Evolutionary conservation across 2,888 invertebrate species (phyloP), one percentile per base, ranked within the genome.

Genomic region (Alentia gelatinosa): DNA sequence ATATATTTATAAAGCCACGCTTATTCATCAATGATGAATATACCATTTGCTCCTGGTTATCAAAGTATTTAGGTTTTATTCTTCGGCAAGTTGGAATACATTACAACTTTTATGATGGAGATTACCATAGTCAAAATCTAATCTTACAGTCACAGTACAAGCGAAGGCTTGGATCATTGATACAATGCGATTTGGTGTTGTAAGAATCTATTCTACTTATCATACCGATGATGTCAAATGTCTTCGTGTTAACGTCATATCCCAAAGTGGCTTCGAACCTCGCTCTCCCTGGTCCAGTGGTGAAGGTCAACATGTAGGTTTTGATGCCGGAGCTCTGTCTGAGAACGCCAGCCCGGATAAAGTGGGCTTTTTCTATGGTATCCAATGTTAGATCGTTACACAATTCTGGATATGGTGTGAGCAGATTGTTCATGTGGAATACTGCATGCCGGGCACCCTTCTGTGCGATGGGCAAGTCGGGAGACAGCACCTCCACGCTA

Each of bases 181-280:
- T 42, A 35, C 83, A 83, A 26, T 83, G 7, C 23, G 83, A 83
- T 39, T 83, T 39, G 12, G 19, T 35, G 19, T 30, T 23, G 35
- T 83, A 83, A 37, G 40, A 42, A 19, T 83, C 42, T n/a, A 83
- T 33, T 39, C 83, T 39, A 35, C 83, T 83, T 23, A 83, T 35
- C 4, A 26, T 37, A 26, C 83, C 83, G 23, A 30, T 35, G 42
- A 83, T 39, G 12, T 39, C 39, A 83, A n/a, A 83, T 26, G 15
- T 40, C 42, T 83, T 83, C 15, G 83, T 35, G 42, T 39, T 40
- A n/a, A 40, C 83, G 83, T 83, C 83, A 83, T 40, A 83, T 0
- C 26, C 23, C 19, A 83, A n/a, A 12, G 83, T 83, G 1, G 39
- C 83, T n/a, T 83, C 83, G 35, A 83, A 83, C 83, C 23, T n/a